phyloP scores from a whole-genome alignment of 2,113 vertebrate genomes.

The Ancistrus triradiatus region DNA sequence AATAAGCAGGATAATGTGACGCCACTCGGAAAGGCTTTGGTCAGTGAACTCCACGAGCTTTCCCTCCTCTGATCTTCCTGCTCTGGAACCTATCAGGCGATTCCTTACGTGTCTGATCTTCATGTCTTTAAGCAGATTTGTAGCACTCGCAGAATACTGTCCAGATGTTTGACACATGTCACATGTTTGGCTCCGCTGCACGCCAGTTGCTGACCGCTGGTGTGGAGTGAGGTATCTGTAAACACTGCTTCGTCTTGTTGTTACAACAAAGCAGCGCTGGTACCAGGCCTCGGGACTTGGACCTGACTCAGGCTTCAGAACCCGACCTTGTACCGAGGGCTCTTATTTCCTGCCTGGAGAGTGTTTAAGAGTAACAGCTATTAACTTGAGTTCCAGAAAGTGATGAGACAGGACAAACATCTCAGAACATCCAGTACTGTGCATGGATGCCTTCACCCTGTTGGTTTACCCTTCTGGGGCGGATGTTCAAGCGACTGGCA shows the following conservation, averaged over 20 bases:
- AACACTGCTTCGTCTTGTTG: not conserved
- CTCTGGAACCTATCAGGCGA: not conserved
- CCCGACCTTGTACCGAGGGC: no score
- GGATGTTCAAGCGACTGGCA: no score
- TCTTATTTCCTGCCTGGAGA: no score
- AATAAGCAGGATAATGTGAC: no score
- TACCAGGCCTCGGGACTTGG: no score
- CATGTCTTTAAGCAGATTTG: not conserved
- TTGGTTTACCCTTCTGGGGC: no score
- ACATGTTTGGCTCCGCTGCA: slow-evolving; percentile 1
- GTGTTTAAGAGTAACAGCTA: no score
- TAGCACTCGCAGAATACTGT: not conserved
- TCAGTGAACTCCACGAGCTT: not conserved
- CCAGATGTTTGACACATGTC: slow-evolving; percentile 23
- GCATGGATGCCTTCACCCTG: no score
- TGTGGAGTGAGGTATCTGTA: not conserved
- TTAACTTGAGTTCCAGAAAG: no score
- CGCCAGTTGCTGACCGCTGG: not conserved
- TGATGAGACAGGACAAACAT: no score
- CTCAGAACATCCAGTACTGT: no score
- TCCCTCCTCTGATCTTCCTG: not conserved
- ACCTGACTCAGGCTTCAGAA: no score
- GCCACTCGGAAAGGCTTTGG: not conserved
- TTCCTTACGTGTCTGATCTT: not conserved
- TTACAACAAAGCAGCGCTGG: not conserved